Conservation (phyloP, 2,797 vertebrate species). For the Poecilia velifera region DNA sequence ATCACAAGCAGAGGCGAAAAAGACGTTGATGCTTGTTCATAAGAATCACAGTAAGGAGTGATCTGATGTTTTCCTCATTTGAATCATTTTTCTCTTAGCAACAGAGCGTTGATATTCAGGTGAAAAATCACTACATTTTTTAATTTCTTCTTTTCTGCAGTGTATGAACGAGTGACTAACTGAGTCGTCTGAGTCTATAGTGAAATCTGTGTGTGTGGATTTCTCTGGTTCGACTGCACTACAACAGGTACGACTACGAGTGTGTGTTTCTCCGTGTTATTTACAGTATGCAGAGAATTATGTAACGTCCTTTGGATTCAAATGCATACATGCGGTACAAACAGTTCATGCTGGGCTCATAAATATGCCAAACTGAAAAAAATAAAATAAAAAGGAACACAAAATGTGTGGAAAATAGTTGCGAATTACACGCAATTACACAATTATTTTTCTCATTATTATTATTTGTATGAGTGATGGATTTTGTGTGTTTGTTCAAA, state of each 20-base stretch:
- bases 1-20: neutral
- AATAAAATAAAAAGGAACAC: neutral
- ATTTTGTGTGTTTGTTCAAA: constrained; percentile 9
- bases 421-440: neutral
- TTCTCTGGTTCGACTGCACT: neutral
- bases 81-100: neutral
- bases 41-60: neutral
- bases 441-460: neutral
- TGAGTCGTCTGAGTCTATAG: neutral
- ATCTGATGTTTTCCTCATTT: neutral
- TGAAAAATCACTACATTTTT: neutral
- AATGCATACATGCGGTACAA: neutral
- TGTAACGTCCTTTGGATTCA: neutral
- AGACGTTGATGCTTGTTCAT: neutral
- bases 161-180: neutral
- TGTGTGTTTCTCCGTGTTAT: neutral
- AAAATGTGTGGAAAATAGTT: neutral
- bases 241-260: neutral
- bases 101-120: neutral
- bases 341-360: neutral
- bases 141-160: neutral
- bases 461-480: constrained; percentile 1
- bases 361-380: neutral
- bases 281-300: neutral
- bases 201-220: neutral